Conservation (phyloP, 1,140 invertebrate species). For the Scaptodrosophila lebanonensis region DNA sequence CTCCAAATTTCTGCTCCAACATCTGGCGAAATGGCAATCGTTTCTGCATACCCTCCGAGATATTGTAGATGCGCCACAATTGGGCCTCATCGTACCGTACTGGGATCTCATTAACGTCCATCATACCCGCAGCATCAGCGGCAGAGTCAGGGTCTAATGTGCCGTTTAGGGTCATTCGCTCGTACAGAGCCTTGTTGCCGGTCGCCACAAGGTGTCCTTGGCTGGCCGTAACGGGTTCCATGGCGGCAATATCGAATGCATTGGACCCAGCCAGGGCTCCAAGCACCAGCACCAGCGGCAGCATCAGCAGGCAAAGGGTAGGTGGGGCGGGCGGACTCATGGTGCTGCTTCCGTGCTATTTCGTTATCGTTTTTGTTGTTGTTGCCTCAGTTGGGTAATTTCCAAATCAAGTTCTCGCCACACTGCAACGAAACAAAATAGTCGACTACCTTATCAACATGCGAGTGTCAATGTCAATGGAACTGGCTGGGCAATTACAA, state of each 20-base stretch:
- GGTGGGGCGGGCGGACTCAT: too few species aligned
- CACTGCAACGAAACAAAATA: too few species aligned
- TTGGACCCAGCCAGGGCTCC: constrained; percentile 5
- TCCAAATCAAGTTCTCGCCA: too few species aligned
- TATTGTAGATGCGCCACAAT: constrained; percentile 79
- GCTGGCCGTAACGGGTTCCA: constrained; percentile 5
- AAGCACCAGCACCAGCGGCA: constrained; percentile 6
- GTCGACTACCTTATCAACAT: too few species aligned
- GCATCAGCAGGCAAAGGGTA: constrained; percentile 17
- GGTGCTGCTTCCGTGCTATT: too few species aligned
- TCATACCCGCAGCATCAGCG: not conserved
- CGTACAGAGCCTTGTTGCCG: constrained; percentile 31
- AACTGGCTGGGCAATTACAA: too few species aligned
- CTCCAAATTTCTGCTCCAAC: constrained; percentile 65
- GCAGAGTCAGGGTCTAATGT: too few species aligned
- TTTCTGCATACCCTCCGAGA: constrained; percentile 51
- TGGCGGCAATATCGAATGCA: constrained; percentile 21
- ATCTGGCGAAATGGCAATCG: constrained; percentile 48
- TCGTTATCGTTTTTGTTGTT: too few species aligned
- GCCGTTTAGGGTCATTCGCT: not conserved
- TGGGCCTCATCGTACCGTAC: constrained; percentile 79
- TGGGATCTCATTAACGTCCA: constrained; percentile 54
- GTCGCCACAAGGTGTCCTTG: too few species aligned
- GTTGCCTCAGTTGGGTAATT: too few species aligned
- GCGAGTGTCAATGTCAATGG: too few species aligned